phyloP scores from a whole-genome alignment of 2,797 vertebrate genomes.

The Eulemur rubriventer region DNA sequence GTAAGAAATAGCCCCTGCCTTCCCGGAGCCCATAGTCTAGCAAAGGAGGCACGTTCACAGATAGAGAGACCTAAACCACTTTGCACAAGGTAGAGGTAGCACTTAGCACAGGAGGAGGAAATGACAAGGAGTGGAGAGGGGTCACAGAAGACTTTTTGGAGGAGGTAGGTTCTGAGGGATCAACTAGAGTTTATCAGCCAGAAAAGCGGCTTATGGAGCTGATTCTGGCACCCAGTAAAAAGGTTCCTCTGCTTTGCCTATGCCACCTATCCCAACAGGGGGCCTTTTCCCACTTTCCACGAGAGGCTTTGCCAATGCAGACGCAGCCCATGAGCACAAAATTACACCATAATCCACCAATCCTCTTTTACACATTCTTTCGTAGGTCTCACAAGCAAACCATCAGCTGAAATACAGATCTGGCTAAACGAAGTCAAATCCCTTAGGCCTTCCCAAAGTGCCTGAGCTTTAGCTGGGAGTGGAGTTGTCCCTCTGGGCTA shows the following conservation, averaged over 20 bases:
- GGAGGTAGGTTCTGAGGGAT: slow-evolving; percentile 1
- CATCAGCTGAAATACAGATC: slow-evolving; percentile 53
- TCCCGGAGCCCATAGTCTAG: background rate
- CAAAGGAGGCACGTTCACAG: background rate
- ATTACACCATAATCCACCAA: background rate
- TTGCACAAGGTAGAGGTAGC: background rate
- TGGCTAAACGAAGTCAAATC: slow-evolving; percentile 48
- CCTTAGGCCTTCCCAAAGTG: slow-evolving; percentile 46
- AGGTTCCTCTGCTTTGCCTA: background rate
- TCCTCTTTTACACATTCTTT: slow-evolving; percentile 11
- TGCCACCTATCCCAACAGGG: background rate
- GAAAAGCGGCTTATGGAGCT: background rate
- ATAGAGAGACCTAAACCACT: background rate
- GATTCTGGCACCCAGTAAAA: background rate
- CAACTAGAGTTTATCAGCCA: background rate
- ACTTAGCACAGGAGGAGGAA: background rate
- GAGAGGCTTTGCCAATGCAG: background rate
- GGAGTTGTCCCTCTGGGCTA: background rate
- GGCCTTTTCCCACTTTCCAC: background rate
- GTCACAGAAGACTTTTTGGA: background rate
- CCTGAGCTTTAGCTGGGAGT: background rate
- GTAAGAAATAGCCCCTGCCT: background rate
- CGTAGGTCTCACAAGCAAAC: background rate
- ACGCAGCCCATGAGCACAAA: background rate
- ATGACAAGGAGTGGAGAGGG: background rate